Conservation (phyloP, 37 sponge, comb jelly and placozoan genomes). For the Lycopodina hypogea region DNA sequence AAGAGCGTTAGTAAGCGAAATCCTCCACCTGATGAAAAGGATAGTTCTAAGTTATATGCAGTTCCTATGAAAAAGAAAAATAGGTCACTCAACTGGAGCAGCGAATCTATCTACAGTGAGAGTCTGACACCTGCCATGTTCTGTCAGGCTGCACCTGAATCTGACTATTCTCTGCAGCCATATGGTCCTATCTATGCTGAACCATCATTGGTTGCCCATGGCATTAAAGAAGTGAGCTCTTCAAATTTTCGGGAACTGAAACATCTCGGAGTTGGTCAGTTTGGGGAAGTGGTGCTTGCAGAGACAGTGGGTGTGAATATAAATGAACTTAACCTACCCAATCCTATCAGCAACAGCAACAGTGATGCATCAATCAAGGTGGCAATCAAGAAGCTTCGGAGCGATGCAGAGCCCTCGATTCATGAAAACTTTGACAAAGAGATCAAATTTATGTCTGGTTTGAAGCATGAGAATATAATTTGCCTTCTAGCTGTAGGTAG, state of each 20-base stretch:
- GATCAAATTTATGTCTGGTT: constrained; percentile 77
- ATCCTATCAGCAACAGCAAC: neutral
- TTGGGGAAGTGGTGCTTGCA: constrained; percentile 80
- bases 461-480: constrained; percentile 66
- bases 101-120: constrained; percentile 35
- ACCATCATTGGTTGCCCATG: constrained; percentile 15
- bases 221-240: constrained; percentile 8
- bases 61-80: neutral
- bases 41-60: neutral
- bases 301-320: constrained; percentile 52
- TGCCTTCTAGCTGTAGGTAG: constrained; percentile 61
- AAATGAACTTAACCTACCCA: constrained; percentile 45
- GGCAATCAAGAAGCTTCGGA: constrained; percentile 71
- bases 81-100: neutral
- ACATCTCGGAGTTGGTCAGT: constrained; percentile 69
- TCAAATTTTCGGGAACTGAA: constrained; percentile 30
- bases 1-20: neutral
- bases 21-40: neutral
- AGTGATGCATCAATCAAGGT: constrained; percentile 30
- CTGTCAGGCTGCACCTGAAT: neutral
- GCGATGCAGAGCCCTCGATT: constrained; percentile 9
- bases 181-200: constrained; percentile 64
- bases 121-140: constrained; percentile 32
- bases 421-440: constrained; percentile 70
- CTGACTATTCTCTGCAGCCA: constrained; percentile 36